These are phyloP conservation scores for Gyps fulvus DNA, from an alignment of 2,113 vertebrate species.

Conservation along the genomic window DNA sequence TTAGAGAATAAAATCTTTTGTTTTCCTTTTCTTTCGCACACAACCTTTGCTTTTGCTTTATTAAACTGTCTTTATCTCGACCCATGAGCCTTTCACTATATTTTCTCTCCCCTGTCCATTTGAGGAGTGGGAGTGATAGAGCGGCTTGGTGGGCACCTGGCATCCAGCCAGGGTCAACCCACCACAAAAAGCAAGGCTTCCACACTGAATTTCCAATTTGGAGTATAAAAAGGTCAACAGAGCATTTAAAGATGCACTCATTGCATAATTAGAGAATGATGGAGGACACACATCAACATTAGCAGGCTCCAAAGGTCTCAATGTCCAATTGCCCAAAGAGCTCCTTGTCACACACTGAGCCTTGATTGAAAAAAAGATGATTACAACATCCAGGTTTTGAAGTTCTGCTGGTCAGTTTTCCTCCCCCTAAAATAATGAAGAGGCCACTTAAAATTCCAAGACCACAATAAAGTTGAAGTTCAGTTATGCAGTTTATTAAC, in stretches of 20 bases:
- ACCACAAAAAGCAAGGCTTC: background rate
- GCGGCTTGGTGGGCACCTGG: no score
- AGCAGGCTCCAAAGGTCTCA: background rate
- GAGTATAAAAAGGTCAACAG: background rate
- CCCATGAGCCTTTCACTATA: no score
- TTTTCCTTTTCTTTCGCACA: no score
- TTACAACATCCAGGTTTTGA: background rate
- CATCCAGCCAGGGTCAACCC: no score
- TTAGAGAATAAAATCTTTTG: no score
- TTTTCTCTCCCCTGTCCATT: no score
- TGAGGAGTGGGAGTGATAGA: no score
- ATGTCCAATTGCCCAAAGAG: background rate
- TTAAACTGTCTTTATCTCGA: no score
- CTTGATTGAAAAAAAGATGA: background rate
- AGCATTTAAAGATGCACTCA: background rate
- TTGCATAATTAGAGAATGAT: background rate
- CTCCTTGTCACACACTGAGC: background rate
- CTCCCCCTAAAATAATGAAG: background rate
- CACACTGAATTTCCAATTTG: background rate
- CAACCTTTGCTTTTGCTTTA: no score
- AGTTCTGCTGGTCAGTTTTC: background rate
- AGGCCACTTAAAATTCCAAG: background rate
- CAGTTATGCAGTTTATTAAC: background rate
- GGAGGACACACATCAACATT: background rate
- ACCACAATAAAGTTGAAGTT: background rate